Conservation (phyloP, 2,888 invertebrate genomes). For the Oligia latruncula region DNA sequence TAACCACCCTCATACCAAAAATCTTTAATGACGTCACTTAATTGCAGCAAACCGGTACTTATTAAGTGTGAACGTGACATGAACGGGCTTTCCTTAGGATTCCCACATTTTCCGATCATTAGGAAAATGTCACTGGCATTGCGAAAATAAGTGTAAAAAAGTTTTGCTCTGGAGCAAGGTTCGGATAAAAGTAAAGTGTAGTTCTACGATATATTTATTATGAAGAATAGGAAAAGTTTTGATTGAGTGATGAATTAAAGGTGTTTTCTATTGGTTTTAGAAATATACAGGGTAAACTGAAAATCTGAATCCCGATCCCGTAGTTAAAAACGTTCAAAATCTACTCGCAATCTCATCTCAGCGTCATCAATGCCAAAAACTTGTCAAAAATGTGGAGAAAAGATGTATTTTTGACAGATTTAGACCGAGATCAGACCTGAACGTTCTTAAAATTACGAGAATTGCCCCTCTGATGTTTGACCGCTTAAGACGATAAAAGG, state of each 20-base stretch:
- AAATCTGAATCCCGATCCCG: background rate
- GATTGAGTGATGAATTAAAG: constrained; percentile 2
- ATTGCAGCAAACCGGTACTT: constrained; percentile 58
- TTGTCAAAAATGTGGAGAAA: too few relatives aligned
- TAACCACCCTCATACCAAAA: constrained; percentile 26
- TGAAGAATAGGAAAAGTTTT: constrained; percentile 34
- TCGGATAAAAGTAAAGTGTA: constrained; percentile 28
- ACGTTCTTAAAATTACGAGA: too few relatives aligned
- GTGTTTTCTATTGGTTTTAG: background rate
- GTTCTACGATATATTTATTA: constrained; percentile 1
- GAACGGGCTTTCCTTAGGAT: constrained; percentile 51
- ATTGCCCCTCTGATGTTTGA: background rate
- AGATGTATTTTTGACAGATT: background rate
- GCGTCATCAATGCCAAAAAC: background rate
- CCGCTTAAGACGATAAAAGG: background rate
- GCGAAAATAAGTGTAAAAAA: constrained; percentile 65
- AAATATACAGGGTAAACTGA: background rate
- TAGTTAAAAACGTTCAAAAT: background rate
- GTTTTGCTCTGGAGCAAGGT: constrained; percentile 40
- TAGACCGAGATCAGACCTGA: background rate
- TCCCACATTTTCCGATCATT: constrained; percentile 67
- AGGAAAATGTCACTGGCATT: constrained; percentile 65
- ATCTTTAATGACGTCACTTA: constrained; percentile 55
- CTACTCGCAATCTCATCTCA: background rate
- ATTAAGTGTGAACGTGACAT: constrained; percentile 63